Conservation (phyloP, 1,140 invertebrate species). For the Solenopsis invicta region DNA sequence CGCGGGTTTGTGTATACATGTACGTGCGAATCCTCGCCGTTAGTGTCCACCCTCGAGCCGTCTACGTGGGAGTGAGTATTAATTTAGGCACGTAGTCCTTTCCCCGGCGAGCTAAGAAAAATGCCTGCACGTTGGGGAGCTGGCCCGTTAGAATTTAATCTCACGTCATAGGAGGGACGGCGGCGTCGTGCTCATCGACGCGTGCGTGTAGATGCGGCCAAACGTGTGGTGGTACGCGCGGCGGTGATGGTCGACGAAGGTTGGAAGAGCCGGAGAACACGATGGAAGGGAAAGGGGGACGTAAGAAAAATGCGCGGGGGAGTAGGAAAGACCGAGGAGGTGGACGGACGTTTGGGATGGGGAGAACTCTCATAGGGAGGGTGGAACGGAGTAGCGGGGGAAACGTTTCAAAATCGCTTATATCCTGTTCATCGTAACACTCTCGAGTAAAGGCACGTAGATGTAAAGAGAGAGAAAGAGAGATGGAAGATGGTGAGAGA, state of each 20-base stretch:
- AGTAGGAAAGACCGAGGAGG: slow-evolving; percentile 58
- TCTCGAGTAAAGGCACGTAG: slow-evolving; percentile 43
- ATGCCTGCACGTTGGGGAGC: slow-evolving; percentile 79
- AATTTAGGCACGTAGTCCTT: slow-evolving; percentile 83
- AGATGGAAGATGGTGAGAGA: not conserved
- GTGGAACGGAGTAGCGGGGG: slow-evolving; percentile 42
- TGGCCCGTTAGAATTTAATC: slow-evolving; percentile 85
- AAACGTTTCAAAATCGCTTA: slow-evolving; percentile 68
- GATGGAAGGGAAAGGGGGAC: slow-evolving; percentile 68
- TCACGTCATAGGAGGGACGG: slow-evolving; percentile 77
- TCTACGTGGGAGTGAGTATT: slow-evolving; percentile 79
- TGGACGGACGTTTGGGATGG: slow-evolving; percentile 30
- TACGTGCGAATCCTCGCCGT: slow-evolving; percentile 33
- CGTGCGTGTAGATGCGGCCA: slow-evolving; percentile 68
- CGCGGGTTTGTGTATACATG: slow-evolving; percentile 9
- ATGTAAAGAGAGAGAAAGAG: not conserved
- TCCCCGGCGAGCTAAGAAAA: slow-evolving; percentile 84
- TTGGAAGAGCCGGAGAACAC: slow-evolving; percentile 62
- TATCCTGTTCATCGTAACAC: slow-evolving; percentile 62
- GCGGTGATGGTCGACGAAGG: slow-evolving; percentile 36
- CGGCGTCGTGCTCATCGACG: slow-evolving; percentile 61
- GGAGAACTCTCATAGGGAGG: slow-evolving; percentile 27
- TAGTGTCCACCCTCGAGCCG: slow-evolving; percentile 53
- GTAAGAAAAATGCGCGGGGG: slow-evolving; percentile 76
- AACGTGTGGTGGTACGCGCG: slow-evolving; percentile 21